Conservation (phyloP, 1,140 invertebrate genomes). For the Listronotus bonariensis region DNA sequence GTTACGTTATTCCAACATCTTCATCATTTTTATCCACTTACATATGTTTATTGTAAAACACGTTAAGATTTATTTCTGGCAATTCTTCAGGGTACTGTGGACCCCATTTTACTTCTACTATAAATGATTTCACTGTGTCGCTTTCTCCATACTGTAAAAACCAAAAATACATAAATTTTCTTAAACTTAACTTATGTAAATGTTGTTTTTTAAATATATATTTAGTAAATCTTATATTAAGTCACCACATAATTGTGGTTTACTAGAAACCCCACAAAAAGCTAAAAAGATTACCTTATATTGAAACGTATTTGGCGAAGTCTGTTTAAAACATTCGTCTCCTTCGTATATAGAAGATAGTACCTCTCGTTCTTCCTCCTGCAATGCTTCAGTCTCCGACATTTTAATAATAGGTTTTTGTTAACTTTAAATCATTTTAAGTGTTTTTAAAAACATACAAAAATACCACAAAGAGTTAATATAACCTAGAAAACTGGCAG, state of each 20-base stretch:
- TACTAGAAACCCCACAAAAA: no score
- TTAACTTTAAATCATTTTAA: no score
- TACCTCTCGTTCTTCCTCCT: conserved; percentile 89
- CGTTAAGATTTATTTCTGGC: conserved; percentile 83
- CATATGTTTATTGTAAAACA: conserved; percentile 94
- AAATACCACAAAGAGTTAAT: no score
- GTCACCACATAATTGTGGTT: no score
- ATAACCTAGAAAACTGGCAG: no score
- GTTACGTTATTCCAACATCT: no score
- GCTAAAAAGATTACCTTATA: conserved; percentile 81
- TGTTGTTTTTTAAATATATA: no score
- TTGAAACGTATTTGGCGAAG: conserved; percentile 78
- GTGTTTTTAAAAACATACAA: no score
- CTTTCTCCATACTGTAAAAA: conserved; percentile 77
- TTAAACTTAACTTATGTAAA: no score
- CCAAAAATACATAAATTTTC: conserved; percentile 48
- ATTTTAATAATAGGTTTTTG: conserved; percentile 46
- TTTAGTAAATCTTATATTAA: no score
- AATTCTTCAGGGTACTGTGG: conserved; percentile 81
- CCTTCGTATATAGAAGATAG: conserved; percentile 93
- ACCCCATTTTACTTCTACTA: conserved; percentile 87
- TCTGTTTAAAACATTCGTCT: conserved; percentile 83
- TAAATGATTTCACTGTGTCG: conserved; percentile 78
- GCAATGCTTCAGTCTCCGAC: conserved; percentile 66
- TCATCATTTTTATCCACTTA: conserved; percentile 62